Conservation (phyloP, 2,888 invertebrate genomes). For the Emmelina monodactyla region DNA sequence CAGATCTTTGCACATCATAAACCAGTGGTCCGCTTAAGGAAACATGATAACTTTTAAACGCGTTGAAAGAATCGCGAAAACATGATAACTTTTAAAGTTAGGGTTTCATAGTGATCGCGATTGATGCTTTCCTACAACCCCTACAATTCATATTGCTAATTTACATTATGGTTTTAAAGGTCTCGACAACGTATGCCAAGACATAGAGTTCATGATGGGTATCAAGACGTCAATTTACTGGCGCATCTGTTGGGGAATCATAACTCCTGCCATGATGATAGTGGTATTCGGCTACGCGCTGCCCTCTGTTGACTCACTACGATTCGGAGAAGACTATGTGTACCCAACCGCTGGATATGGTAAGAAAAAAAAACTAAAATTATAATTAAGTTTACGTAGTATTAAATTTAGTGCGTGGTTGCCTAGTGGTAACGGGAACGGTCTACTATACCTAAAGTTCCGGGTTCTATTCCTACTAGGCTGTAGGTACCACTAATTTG, state of each 20-base stretch:
- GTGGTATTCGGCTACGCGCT: conserved; percentile 72
- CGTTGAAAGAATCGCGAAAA: background rate
- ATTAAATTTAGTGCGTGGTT: no score
- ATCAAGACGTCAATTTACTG: conserved; percentile 69
- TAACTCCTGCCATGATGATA: conserved; percentile 71
- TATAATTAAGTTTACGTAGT: no score
- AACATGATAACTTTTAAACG: background rate
- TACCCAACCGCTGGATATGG: conserved; percentile 64
- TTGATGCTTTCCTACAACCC: background rate
- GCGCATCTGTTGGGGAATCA: conserved; percentile 73
- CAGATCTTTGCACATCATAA: background rate
- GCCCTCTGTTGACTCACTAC: conserved; percentile 55
- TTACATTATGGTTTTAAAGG: no score
- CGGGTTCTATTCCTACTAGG: no score
- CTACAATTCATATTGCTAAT: no score
- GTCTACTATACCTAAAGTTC: no score
- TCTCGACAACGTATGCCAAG: conserved; percentile 26
- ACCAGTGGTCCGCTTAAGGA: background rate
- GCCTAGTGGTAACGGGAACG: no score
- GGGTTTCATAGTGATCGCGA: background rate
- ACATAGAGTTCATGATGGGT: conserved; percentile 76
- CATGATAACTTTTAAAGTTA: background rate
- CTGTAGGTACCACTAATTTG: no score
- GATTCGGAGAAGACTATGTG: conserved; percentile 46
- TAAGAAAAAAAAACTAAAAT: no score